Base-by-base conservation (phyloP, 2,113 vertebrate species). In the Eurystomus gularis region DNA sequence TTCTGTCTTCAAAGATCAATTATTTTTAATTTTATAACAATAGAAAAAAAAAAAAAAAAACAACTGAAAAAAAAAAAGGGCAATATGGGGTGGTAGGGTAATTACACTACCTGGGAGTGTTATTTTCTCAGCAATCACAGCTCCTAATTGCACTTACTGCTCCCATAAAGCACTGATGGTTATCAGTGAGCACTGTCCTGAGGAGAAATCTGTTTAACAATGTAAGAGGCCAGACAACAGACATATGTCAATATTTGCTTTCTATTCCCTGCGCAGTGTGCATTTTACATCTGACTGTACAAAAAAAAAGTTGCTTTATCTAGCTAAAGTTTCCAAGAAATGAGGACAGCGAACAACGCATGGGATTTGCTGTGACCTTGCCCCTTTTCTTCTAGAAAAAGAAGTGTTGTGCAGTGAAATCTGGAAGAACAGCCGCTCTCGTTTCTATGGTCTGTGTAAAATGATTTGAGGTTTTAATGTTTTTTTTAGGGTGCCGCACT, bases 281-380 rank as follows among this genome's bases (percentile, higher is more conserved):
- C n/a, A 40, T 91, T 92, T 82, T 40, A 39, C 28, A 68, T 49
- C 13, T 2, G 3, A n/a, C 12, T 10, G 16, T 31, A 21, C 37
- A 20, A 57, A 33, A 25, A 6, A 28, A 29, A 73, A 82, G 20
- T 82, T 84, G 16, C 11, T 69, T 82, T 48, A 44, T 31, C 60
- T 61, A 49, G 52, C 11, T 84, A 9, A 93, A 95, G 77, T 95
- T 94, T 58, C 26, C 10, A 37, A 72, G 44, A 68, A 73, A 62
- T 16, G 42, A 69, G 72, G 72, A 57, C 40, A 92, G 40, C 2
- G 24, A 71, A 31, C 35, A 60, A 8, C 0, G 0, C 18, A 25
- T 6, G 16, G 72, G 64, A 39, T 58, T 83, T 72, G 40, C 42
- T n/a, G 14, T 70, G 39, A 24, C 13, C 77, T n/a, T 66, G 19